Conservation (phyloP, 2,797 vertebrate species). For the Epinephelus awoara region DNA sequence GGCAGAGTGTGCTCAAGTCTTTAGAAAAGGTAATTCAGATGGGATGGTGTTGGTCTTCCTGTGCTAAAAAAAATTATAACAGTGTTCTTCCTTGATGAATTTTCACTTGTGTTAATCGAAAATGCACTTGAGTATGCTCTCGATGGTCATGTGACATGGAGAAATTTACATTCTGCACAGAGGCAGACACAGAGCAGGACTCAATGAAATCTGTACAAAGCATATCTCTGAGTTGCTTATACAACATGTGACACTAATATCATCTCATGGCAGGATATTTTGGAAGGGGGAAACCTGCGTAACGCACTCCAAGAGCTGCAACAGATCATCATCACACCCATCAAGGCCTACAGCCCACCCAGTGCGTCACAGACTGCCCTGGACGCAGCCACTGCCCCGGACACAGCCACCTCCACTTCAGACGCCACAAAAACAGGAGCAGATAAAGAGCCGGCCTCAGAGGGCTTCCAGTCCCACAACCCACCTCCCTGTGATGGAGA, state of each 20-base stretch:
- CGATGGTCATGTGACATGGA: slow-evolving; percentile 10
- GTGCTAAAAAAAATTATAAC: neutral
- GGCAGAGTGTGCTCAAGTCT: slow-evolving; percentile 93
- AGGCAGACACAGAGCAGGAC: slow-evolving; percentile 10
- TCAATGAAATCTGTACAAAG: neutral
- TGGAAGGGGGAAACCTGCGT: slow-evolving; percentile 95
- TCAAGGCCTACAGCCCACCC: slow-evolving; percentile 89
- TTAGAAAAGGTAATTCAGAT: slow-evolving; percentile 92
- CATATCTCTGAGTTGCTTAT: neutral
- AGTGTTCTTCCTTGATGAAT: slow-evolving; percentile 9
- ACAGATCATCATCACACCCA: slow-evolving; percentile 95
- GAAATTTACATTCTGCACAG: slow-evolving; percentile 31
- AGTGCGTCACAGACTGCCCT: slow-evolving; percentile 76
- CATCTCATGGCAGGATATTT: slow-evolving; percentile 88
- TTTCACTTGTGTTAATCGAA: slow-evolving; percentile 13
- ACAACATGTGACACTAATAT: slow-evolving; percentile 11
- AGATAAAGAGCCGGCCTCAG: slow-evolving; percentile 86
- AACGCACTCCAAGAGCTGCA: slow-evolving; percentile 95
- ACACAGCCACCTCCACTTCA: slow-evolving; percentile 61
- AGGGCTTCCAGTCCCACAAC: slow-evolving; percentile 89
- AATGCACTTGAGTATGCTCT: slow-evolving; percentile 6
- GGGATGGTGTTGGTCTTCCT: slow-evolving; percentile 4
- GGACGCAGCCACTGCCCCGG: slow-evolving; percentile 67
- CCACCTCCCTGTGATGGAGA: slow-evolving; percentile 90
- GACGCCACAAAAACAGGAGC: slow-evolving; percentile 83